Base-by-base conservation (phyloP, 2,113 vertebrate species). In the Apeltes quadracus region DNA sequence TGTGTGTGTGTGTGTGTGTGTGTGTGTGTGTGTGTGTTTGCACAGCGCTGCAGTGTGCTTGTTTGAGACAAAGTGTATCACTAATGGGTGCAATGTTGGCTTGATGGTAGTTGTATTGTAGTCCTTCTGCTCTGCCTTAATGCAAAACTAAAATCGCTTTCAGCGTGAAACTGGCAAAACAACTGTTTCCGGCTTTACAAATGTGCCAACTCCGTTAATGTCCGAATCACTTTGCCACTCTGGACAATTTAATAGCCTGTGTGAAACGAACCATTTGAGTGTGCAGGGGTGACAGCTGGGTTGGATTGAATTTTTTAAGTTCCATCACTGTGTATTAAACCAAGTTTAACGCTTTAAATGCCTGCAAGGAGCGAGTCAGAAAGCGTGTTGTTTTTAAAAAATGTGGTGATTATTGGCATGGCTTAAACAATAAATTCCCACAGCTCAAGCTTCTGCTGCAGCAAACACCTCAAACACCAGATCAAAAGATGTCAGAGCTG, bases 401-500 rank as follows among this genome's bases (percentile, higher is more conserved):
- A 29, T 23, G 6, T 16, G 36, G 36, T 34, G 32, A 34, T 34
- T 1, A 34, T 34, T 34, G 32, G 32, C 32, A 34, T 5, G 32
- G 32, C 5, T 34, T 34, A 34, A 34, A 39, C 7, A 3, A 14
- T 9, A 22, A 62, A 72, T 84, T 81, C 69, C 67, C 58, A 68
- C 76, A 32, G 51, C 27, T 62, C 12, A 1, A 41, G 70, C 48
- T 51, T 53, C 39, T 25, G 25, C 59, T 25, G 56, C 25, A 27
- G 56, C 13, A 18, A 43, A 11, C 12, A 18, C 27, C 22, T 22
- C 13, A 16, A 71, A 58, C 0, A n/a, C 66, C 64, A 69, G 51
- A 71, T 22, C 3, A 36, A 76, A 78, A 73, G 54, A 78, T 72
- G 61, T 62, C 13, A 22, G 22, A 48, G 18, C 63, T 41, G 36